These are phyloP conservation scores for Petroica traversi DNA, from an alignment of 2,113 vertebrate genomes.

Conservation along the genomic window DNA sequence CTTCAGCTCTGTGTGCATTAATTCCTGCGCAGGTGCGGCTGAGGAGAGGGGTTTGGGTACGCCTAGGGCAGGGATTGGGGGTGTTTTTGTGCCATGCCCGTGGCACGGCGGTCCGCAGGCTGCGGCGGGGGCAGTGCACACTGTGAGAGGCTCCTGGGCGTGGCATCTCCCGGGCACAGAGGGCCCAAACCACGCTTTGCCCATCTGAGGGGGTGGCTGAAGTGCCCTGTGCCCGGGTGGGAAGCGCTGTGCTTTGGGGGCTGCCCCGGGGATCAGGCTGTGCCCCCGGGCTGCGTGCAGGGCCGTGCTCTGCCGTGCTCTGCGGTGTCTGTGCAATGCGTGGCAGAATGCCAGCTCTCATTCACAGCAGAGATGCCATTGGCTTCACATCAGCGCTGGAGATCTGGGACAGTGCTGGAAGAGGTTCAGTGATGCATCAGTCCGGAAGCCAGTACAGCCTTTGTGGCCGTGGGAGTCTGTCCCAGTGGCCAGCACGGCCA, in stretches of 20 bases:
- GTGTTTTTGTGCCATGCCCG: background rate
- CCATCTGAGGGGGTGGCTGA: background rate
- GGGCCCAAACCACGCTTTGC: background rate
- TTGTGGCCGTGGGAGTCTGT: constrained; percentile 5
- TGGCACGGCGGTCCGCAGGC: background rate
- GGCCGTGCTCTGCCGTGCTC: background rate
- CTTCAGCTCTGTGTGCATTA: accelerated
- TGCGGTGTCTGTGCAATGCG: background rate
- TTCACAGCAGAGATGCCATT: constrained; percentile 48
- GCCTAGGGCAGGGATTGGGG: background rate
- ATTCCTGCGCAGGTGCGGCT: background rate
- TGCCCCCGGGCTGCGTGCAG: background rate
- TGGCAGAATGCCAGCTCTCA: constrained; percentile 16
- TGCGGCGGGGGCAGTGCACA: accelerated
- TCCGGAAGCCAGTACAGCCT: background rate
- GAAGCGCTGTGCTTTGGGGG: accelerated
- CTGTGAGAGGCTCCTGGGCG: background rate
- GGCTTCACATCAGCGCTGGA: constrained; percentile 31
- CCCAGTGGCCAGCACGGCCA: background rate
- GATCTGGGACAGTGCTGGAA: constrained; percentile 38
- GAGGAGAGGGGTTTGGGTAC: background rate
- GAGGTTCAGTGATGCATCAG: constrained; percentile 12
- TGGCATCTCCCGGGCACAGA: background rate
- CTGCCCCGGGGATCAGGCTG: background rate
- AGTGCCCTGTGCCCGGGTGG: background rate